phyloP scores from a whole-genome alignment of 2,113 vertebrate genomes.

The Neodontobutis hainanensis region DNA sequence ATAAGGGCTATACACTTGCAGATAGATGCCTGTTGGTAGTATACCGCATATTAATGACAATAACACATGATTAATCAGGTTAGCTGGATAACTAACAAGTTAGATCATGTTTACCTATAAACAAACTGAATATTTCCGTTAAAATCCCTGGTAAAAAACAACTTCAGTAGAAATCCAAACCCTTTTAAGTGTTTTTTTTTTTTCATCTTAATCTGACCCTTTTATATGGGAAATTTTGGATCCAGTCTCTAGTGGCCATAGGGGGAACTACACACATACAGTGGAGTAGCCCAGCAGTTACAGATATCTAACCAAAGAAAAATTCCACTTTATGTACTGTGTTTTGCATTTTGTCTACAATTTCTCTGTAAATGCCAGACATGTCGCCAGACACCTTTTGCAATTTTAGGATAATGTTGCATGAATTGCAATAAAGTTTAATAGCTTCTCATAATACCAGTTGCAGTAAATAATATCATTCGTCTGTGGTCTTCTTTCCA shows the following conservation, averaged over 20 bases:
- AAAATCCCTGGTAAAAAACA: no score
- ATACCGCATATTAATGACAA: no score
- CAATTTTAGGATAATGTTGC: background rate
- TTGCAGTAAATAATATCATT: background rate
- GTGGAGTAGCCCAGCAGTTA: background rate
- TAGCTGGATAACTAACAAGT: no score
- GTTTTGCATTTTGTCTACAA: slow-evolving; percentile 4
- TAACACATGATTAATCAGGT: no score
- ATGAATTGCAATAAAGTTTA: slow-evolving; percentile 7
- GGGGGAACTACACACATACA: background rate
- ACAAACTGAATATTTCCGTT: no score
- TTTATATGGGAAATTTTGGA: background rate
- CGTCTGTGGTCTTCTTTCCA: background rate
- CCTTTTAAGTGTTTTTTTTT: no score
- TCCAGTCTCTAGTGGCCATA: background rate
- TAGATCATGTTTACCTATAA: no score
- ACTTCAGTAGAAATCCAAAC: no score
- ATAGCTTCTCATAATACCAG: background rate
- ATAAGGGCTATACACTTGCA: background rate
- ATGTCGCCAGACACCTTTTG: slow-evolving; percentile 2
- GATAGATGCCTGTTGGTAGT: no score
- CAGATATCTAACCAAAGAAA: background rate
- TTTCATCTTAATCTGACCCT: background rate
- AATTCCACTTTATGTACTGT: background rate
- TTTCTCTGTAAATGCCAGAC: slow-evolving; percentile 1